Base-by-base conservation (phyloP, 2,888 invertebrate genomes). In the Hydraecia micacea region DNA sequence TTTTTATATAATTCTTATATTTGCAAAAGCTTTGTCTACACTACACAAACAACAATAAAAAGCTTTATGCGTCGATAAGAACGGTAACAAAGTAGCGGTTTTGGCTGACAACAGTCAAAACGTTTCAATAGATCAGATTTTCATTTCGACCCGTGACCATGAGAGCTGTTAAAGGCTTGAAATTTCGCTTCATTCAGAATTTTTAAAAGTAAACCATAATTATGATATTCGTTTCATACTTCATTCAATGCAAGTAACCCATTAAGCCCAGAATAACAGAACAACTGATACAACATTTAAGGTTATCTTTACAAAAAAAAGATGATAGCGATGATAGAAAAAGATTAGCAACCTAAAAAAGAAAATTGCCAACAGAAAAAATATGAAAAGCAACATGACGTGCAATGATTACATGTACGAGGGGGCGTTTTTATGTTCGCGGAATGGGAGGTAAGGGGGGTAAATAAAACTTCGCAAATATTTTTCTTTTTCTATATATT, bases 241-340 rank as follows among this genome's bases (percentile, higher is more conserved):
- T 49, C 3, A 58, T 49, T 55, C 15, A 76, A 55, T 32, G 32
- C 39, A 74, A 32, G 21, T 58, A 42, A 65, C 28, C 42, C 2
- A n/a, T n/a, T 71, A 28, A 66, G 15, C n/a, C 2, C 13, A 39
- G 42, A 76, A 60, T 62, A 70, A 70, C 46, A 46, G 42, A 72
- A 66, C 18, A 73, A 66, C 69, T 72, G 73, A 80, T 77, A 80
- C 32, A 68, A 66, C 46, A 78, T 73, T 73, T 73, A 68, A 68
- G 71, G 80, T 87, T 87, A 86, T 84, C 88, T 80, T 77, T 39
- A 28, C 21, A 79, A 74, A 80, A 25, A 75, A 71, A 82, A 71
- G 63, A 80, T 73, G 78, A 75, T 75, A 78, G 68, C 66, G 49
- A 77, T 55, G 68, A 67, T 46, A 52, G 39, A 73, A 73, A 67